Evolutionary conservation across 2,113 vertebrate genomes (phyloP), one percentile per base, ranked within the genome.

Genomic region (Dicaeum eximium): DNA sequence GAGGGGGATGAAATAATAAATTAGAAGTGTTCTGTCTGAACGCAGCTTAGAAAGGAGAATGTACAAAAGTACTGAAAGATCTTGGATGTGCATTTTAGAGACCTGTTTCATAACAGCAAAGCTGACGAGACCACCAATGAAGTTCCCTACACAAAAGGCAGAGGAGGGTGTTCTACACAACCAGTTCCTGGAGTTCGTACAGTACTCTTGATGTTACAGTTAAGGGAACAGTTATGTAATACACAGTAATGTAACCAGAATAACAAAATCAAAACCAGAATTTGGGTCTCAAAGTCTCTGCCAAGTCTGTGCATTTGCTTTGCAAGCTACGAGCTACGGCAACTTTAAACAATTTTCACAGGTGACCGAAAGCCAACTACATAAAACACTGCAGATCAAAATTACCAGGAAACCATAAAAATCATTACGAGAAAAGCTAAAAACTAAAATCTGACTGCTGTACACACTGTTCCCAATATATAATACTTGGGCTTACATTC

Each of bases 61-160:
- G 19, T 64, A 54, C 14, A 35, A 0, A 88, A 82, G 42, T 60
- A 28, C 16, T 35, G 37, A 30, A 74, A 90, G 15, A 75, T 54
- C 9, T 13, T 17, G 10, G 11, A 64, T 14, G 22, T 10, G 8
- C 35, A 31, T 66, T 78, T 84, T 58, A 78, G 38, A 71, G 56
- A 91, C 7, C 3, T 15, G 31, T 38, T 58, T 35, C 14, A 45
- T 37, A 28, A 81, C 28, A 86, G 30, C 8, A 42, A 72, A 83
- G 28, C 40, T 65, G 40, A 13, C 0, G 0, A 73, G 30, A 60
- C 14, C 47, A 66, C 37, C n/a, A 65, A 3, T 45, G 62, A 47
- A 3, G 1, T 3, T 42, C 4, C 24, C 58, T 30, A 18, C 0
- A 28, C 7, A 83, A 70, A 69, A 33, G 13, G 33, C 12, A 66